Conservation (phyloP, 2,888 invertebrate genomes). For the Oscheius sp. region DNA sequence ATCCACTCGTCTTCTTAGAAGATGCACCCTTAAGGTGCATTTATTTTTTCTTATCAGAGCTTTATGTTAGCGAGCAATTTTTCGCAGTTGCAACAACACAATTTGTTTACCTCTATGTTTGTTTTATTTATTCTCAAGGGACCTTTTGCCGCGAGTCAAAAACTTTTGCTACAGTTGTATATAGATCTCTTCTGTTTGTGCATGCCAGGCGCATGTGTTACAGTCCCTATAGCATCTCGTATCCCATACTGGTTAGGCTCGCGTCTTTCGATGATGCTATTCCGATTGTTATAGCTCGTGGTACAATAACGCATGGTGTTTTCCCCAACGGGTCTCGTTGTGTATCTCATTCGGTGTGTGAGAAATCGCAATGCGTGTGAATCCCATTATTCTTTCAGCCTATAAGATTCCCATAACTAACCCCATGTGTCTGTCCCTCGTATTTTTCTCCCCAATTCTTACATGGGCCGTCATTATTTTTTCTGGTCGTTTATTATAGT, state of each 20-base stretch:
- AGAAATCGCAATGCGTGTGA: neutral
- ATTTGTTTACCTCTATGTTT: neutral
- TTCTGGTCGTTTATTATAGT: constrained; percentile 8
- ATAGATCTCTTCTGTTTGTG: constrained; percentile 29
- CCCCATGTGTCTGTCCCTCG: constrained; percentile 2
- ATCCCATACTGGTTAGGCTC: constrained; percentile 16
- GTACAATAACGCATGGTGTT: neutral
- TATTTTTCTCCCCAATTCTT: neutral
- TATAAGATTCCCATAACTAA: neutral
- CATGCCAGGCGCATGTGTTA: constrained; percentile 31
- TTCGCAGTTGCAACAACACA: neutral
- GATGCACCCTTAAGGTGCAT: constrained; percentile 22
- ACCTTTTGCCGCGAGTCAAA: constrained; percentile 17
- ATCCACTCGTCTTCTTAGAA: constrained; percentile 16
- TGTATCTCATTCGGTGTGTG: constrained; percentile 5
- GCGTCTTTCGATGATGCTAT: constrained; percentile 27
- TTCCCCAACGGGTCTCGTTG: constrained; percentile 15
- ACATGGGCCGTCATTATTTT: no score
- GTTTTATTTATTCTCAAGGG: constrained; percentile 7
- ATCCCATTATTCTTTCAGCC: neutral
- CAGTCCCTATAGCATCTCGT: constrained; percentile 27
- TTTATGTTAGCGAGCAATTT: constrained; percentile 17
- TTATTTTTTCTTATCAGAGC: constrained; percentile 18
- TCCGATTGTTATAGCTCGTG: constrained; percentile 11
- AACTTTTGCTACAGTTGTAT: constrained; percentile 21